Base-by-base conservation (phyloP, 2,888 invertebrate species). In the Hirtodrosophila confusa region DNA sequence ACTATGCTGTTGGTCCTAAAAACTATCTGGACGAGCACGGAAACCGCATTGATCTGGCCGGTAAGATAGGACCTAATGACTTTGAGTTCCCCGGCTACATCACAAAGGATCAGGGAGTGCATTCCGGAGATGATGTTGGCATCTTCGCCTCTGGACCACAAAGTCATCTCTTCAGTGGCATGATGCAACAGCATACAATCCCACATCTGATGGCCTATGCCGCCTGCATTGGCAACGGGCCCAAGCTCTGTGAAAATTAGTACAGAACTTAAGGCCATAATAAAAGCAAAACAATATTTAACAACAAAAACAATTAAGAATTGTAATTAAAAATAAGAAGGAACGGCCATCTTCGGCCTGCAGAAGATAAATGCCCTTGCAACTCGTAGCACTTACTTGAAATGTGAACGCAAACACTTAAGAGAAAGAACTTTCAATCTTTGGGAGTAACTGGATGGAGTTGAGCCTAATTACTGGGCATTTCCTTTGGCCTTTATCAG, bases 51-150 rank as follows among this genome's bases (percentile, higher is more conserved):
- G 88, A 90, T 58, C 51, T 87, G 11, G 78, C 76, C 0, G 68
- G 54, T 5, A 43, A 69, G 10, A 68, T 80, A 1, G 75, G 67
- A 1, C 47, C 45, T 17, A 24, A 65, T 17, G 64, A 82, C 0
- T 83, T 75, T n/a, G 58, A 64, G 6, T 57, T 29, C 3, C 90
- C 90, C 6, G 75, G 88, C 47, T 88, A 89, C 9, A 78, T 89
- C 3, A 37, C 63, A 12, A 74, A 75, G 45, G 40, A 85, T 0
- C 90, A 93, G 11, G 95, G 95, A 84, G 95, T 95, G 0, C 96
- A 96, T 78, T 95, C 94, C 0, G 95, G 95, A 0, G 96, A 96
- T 69, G 96, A 97, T 88, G 96, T 97, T 0, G 94, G 94, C 0
- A 93, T 96, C 0, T 96, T 94, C 89, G 96, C 96, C 0, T 92